Conservation (phyloP, 2,113 vertebrate species). For the Steatornis caripensis region DNA sequence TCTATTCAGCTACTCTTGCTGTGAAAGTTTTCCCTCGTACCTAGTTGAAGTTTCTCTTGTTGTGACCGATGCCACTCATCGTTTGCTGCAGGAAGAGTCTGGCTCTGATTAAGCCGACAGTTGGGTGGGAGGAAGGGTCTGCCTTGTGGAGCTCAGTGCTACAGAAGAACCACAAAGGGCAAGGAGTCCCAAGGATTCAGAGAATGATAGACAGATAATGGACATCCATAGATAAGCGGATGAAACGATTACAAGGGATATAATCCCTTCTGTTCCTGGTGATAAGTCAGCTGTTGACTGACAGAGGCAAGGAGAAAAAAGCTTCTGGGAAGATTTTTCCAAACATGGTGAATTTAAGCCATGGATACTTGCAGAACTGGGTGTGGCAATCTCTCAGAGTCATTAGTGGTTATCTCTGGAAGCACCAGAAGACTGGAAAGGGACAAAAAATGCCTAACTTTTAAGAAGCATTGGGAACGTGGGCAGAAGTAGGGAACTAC, state of each 20-base stretch:
- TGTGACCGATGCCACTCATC: not conserved
- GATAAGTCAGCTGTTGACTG: slow-evolving; percentile 44
- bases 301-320: slow-evolving; percentile 10
- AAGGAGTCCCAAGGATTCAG: not conserved
- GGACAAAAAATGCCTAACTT: not conserved
- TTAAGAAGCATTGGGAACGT: not conserved
- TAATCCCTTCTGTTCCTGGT: slow-evolving; percentile 50
- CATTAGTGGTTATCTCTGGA: not conserved
- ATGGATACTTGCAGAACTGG: not conserved
- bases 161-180: not conserved
- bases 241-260: slow-evolving; percentile 16
- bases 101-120: not conserved
- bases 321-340: slow-evolving; percentile 17
- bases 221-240: slow-evolving; percentile 17
- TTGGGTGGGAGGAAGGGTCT: not conserved
- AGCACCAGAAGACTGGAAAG: not conserved
- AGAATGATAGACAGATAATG: slow-evolving; percentile 32
- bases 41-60: not conserved
- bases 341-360: not conserved
- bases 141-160: not conserved
- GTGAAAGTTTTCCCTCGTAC: not conserved
- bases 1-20: not conserved
- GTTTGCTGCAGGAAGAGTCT: not conserved
- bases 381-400: not conserved
- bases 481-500: not conserved